Base-by-base conservation (phyloP, 2,888 invertebrate species). In the Monochamus alternatus region DNA sequence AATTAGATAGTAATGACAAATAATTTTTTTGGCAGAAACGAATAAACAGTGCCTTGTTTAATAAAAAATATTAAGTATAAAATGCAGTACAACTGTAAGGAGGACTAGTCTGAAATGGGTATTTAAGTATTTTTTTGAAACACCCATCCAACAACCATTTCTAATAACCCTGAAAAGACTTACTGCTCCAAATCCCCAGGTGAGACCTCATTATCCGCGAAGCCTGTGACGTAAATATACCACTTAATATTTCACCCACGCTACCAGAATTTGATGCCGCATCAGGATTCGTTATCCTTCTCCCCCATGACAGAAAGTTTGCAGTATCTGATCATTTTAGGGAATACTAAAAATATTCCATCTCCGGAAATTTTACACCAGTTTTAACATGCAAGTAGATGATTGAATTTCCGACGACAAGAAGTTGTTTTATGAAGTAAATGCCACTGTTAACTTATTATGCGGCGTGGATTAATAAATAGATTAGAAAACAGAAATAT, bases 211-310 rank as follows among this genome's bases (percentile, higher is more conserved):
- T 55, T n/a, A n/a, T 55, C 22, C 3, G 55, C n/a, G 5, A 14
- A 5, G 8, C n/a, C n/a, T 55, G 3, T 14, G 14, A 22, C 22
- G 55, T n/a, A 7, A 14, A 55, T 55, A 55, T 5, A 14, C 5
- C n/a, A 22, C 7, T 55, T 22, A 55, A 5, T 22, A 47, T 47
- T 10, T 12, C 47, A 3, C 55, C 22, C 55, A 55, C 55, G 55
- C 3, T 14, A 14, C 55, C 55, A n/a, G n/a, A 55, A 14, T 55
- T 55, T 55, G 55, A 55, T 22, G n/a, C n/a, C 55, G 22, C 14
- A 55, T 55, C 55, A 55, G 55, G 55, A 55, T 55, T 55, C 55
- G n/a, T 55, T 55, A 55, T 55, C 55, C 22, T 55, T 55, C 14
- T 55, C 14, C 55, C 55, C 7, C 55, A 14, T 22, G 55, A 55